These are phyloP conservation scores for Eupeodes corollae DNA, from an alignment of 1,140 invertebrate species.

Conservation along the genomic window DNA sequence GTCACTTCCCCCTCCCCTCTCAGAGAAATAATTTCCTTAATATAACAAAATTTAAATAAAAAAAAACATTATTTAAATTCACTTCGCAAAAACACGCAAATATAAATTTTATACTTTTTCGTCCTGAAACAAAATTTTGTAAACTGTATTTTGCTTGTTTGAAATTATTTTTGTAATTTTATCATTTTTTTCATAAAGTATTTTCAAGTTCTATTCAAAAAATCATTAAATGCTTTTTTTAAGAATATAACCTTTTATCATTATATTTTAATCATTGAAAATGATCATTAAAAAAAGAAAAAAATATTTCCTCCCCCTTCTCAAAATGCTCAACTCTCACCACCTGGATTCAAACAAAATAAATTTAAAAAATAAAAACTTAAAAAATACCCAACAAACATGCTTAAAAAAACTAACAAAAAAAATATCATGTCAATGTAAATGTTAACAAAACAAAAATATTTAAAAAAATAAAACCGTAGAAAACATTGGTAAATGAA, in stretches of 20 bases:
- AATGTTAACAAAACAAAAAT: constrained; percentile 7
- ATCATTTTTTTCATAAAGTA: neutral
- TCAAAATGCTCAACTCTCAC: too few relatives aligned
- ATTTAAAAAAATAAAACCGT: constrained; percentile 10
- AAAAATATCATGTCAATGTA: neutral
- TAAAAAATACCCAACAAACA: neutral
- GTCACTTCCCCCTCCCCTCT: too few relatives aligned
- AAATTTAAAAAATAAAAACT: constrained; percentile 1
- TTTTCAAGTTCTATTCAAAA: too few relatives aligned
- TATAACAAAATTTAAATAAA: constrained; percentile 1
- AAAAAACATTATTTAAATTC: too few relatives aligned
- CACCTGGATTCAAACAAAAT: neutral
- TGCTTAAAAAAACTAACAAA: neutral
- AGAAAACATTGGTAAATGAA: constrained; percentile 14
- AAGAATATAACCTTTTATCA: too few relatives aligned
- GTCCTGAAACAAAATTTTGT: constrained; percentile 1
- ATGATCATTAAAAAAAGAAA: too few relatives aligned
- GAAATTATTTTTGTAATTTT: neutral
- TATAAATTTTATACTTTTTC: neutral
- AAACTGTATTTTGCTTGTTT: neutral
- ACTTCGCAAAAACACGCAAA: too few relatives aligned
- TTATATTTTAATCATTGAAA: too few relatives aligned
- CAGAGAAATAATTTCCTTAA: too few relatives aligned
- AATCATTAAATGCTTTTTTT: too few relatives aligned
- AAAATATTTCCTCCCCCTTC: too few relatives aligned